Conservation (phyloP, 2,888 invertebrate species). For the Leptarthrus brevirostris region DNA sequence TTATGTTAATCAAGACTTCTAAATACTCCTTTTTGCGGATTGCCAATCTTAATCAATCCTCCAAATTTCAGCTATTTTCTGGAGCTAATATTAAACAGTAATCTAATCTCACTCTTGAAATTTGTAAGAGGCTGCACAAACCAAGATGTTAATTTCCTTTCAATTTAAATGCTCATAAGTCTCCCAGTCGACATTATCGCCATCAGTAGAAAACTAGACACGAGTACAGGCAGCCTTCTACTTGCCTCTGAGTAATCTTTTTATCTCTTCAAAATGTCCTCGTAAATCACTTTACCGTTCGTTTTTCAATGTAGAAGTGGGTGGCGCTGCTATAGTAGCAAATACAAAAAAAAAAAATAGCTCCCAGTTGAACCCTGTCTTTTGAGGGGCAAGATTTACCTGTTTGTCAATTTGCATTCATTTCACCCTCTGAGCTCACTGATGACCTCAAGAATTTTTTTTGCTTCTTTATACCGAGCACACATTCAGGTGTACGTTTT, state of each 20-base stretch:
- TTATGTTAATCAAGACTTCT: too few relatives aligned
- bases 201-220: slow-evolving; percentile 21
- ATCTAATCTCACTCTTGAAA: too few relatives aligned
- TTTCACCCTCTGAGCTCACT: slow-evolving; percentile 9
- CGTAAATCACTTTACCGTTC: slow-evolving; percentile 39
- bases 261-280: slow-evolving; percentile 39
- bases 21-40: too few relatives aligned
- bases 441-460: slow-evolving; percentile 33
- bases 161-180: slow-evolving; percentile 41
- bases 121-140: too few relatives aligned
- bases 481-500: slow-evolving; percentile 8
- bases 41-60: too few relatives aligned
- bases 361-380: slow-evolving; percentile 24
- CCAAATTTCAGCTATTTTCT: too few relatives aligned
- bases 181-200: slow-evolving; percentile 28
- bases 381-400: slow-evolving; percentile 29
- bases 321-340: background rate
- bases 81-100: too few relatives aligned
- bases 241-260: slow-evolving; percentile 9
- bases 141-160: slow-evolving; percentile 40
- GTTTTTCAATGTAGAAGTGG: slow-evolving; percentile 13
- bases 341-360: background rate
- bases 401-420: slow-evolving; percentile 44
- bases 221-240: background rate
- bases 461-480: slow-evolving; percentile 1